phyloP scores from a whole-genome alignment of 2,888 invertebrate species.

The Slavum lentiscoides region DNA sequence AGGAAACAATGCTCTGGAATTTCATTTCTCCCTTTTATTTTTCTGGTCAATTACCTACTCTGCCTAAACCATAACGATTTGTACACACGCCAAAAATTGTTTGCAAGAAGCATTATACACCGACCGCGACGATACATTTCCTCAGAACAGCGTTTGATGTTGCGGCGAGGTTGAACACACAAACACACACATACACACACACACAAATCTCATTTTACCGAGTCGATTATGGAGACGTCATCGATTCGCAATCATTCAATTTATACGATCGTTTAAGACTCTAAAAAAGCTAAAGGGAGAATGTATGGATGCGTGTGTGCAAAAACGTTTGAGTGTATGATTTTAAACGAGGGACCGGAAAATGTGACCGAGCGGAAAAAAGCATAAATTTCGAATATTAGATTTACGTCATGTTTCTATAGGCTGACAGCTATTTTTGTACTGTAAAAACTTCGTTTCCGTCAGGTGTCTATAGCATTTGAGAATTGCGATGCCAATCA shows the following conservation, averaged over 20 bases:
- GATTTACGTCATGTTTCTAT: background rate
- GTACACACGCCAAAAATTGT: background rate
- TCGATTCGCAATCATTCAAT: background rate
- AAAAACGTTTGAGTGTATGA: no score
- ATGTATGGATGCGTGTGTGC: no score
- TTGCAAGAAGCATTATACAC: background rate
- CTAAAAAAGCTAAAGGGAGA: no score
- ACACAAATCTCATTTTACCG: background rate
- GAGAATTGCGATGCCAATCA: no score
- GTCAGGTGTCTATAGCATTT: background rate
- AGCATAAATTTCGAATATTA: slow-evolving; percentile 1
- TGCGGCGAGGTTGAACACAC: background rate
- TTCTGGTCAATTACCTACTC: slow-evolving; percentile 13
- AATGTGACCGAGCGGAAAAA: background rate
- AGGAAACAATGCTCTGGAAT: background rate
- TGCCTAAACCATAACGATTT: background rate
- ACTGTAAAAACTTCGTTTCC: slow-evolving; percentile 6
- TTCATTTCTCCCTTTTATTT: background rate
- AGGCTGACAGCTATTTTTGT: slow-evolving; percentile 9
- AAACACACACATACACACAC: no score
- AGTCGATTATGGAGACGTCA: background rate
- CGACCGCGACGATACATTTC: no score
- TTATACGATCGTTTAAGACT: background rate
- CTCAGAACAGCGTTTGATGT: background rate
- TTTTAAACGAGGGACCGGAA: background rate